Conservation (phyloP, 2,797 vertebrate species). For the Prionace glauca region DNA sequence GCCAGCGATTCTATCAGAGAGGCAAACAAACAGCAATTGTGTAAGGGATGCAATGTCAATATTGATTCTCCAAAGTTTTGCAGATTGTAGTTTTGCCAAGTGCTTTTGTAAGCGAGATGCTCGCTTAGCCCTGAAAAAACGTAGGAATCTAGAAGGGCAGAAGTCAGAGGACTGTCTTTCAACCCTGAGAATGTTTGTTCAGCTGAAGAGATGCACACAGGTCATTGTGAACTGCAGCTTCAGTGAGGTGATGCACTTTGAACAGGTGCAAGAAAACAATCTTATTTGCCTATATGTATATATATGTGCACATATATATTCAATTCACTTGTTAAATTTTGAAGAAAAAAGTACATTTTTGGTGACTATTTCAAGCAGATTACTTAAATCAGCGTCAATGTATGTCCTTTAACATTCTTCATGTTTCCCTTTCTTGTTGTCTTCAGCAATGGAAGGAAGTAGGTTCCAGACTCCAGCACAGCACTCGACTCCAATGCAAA, state of each 20-base stretch:
- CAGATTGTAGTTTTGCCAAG: neutral
- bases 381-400: neutral
- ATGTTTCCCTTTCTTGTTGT: neutral
- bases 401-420: neutral
- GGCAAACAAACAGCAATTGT: neutral
- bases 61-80: neutral
- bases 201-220: neutral
- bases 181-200: slow-evolving; percentile 28
- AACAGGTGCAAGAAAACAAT: neutral
- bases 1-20: neutral
- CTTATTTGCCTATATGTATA: neutral
- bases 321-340: neutral
- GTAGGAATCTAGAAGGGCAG: neutral
- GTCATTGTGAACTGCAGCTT: neutral
- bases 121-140: neutral
- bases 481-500: slow-evolving; percentile 5
- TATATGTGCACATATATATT: neutral
- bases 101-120: neutral
- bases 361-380: neutral
- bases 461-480: neutral
- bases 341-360: neutral
- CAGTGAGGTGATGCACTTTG: neutral
- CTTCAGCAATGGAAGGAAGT: neutral
- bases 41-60: neutral
- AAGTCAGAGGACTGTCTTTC: slow-evolving; percentile 4